A percentile compares a stretch with the other conserved stretches of the same genome.
These are phyloP conservation scores for Molorchus minor DNA, from an alignment of 2,888 invertebrate species.

Conservation along the genomic window DNA sequence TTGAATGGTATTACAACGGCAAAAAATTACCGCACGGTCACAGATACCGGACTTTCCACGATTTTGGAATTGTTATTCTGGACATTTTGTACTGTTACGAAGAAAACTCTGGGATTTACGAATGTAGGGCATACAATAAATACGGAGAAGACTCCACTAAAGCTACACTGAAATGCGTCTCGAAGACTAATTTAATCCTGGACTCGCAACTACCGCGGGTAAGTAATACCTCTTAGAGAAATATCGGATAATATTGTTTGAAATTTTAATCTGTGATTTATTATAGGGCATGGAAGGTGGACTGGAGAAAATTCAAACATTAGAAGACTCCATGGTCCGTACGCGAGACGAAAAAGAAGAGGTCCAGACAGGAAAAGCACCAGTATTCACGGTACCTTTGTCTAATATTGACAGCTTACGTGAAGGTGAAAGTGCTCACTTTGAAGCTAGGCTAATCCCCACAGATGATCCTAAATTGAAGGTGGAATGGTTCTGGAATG, in stretches of 20 bases:
- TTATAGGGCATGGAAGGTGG: constrained; percentile 91
- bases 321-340: constrained; percentile 89
- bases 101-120: constrained; percentile 93
- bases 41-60: constrained; percentile 96
- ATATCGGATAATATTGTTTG: background rate
- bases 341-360: constrained; percentile 76
- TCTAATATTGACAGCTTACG: constrained; percentile 87
- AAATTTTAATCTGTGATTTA: constrained; percentile 9
- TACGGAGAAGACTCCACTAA: constrained; percentile 88
- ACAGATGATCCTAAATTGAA: constrained; percentile 90
- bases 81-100: constrained; percentile 96
- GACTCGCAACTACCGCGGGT: constrained; percentile 92
- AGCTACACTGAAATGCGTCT: constrained; percentile 85
- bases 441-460: constrained; percentile 88
- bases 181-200: constrained; percentile 88
- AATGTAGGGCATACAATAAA: constrained; percentile 92
- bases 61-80: constrained; percentile 95
- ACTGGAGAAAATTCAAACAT: constrained; percentile 88
- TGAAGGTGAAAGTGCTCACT: constrained; percentile 92
- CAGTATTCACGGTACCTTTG: constrained; percentile 88
- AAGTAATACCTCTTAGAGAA: constrained; percentile 53
- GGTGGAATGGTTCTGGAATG: constrained; percentile 96
- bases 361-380: constrained; percentile 84
- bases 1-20: constrained; percentile 96
- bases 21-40: constrained; percentile 93